Conservation (phyloP, 2,797 vertebrate genomes). For the Chelon auratus region DNA sequence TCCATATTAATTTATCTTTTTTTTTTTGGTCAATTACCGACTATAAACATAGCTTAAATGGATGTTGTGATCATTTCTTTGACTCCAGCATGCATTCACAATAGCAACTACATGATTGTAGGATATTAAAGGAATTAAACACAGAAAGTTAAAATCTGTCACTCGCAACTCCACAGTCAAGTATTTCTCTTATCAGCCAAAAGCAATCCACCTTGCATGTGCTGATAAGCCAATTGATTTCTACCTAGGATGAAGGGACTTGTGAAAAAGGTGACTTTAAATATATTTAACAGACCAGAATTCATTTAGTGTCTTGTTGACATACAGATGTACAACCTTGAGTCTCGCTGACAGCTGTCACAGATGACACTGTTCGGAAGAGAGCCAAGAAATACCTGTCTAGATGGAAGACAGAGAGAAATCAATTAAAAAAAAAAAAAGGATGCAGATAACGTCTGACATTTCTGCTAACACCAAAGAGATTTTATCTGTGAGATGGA, state of each 20-base stretch:
- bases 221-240: slow-evolving; percentile 60
- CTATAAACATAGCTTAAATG: too few species aligned
- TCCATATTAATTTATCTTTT: neutral
- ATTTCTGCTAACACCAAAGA: slow-evolving; percentile 59
- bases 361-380: slow-evolving; percentile 19
- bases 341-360: slow-evolving; percentile 37
- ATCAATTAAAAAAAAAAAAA: slow-evolving; percentile 64
- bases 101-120: neutral
- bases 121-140: slow-evolving; percentile 30
- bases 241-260: slow-evolving; percentile 18
- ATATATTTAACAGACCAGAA: slow-evolving; percentile 2
- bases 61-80: neutral
- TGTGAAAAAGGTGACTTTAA: slow-evolving; percentile 22
- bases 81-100: neutral
- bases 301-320: slow-evolving; percentile 37
- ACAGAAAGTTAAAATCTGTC: slow-evolving; percentile 11
- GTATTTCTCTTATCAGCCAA: slow-evolving; percentile 35
- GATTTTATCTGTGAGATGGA: slow-evolving; percentile 70
- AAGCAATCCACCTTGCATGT: slow-evolving; percentile 20
- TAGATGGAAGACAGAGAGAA: slow-evolving; percentile 40
- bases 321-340: slow-evolving; percentile 30
- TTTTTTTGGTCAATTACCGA: neutral
- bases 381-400: slow-evolving; percentile 43
- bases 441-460: slow-evolving; percentile 67
- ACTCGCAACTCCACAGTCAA: slow-evolving; percentile 16